Evolutionary conservation across 1,140 invertebrate species (phyloP), one percentile per base, ranked within the genome.

Genomic region (Cylas formicarius): DNA sequence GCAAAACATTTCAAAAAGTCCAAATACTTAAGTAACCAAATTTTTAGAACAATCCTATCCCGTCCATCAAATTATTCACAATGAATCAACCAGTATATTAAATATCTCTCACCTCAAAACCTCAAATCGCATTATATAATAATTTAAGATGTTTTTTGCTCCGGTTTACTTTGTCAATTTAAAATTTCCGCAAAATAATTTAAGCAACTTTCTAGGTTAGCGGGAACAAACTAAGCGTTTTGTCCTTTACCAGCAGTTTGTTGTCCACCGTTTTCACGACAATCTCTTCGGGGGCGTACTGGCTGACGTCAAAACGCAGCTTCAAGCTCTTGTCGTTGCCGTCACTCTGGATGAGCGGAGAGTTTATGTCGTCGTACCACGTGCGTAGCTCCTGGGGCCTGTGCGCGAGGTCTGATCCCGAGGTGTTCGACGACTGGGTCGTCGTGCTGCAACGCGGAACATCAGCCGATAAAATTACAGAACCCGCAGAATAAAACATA

Each of bases 201-300:
- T n/a, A n/a, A n/a, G n/a, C n/a, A n/a, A n/a, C n/a, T n/a, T n/a
- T n/a, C n/a, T n/a, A n/a, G n/a, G n/a, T n/a, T n/a, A n/a, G n/a
- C 8, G 3, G 8, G n/a, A 42, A 11, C 11, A 27, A 27, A 39
- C 23, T 27, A 24, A 11, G 18, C 16, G 7, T 6, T 17, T 35
- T 35, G 6, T 8, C 21, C 50, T 82, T 80, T 69, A 93, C 90
- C 78, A 94, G 74, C 52, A 95, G 75, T 76, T 93, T 93, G 69
- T 94, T 93, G 71, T 95, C 90, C 36, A 95, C 89, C 50, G 90
- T 95, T 71, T 95, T 95, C 38, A 96, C 90, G 55, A 94, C 86
- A 65, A 96, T 94, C 74, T 96, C 90, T 63, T 95, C 90, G 8
- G 90, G 90, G 32, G 84, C 82, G 67, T 94, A 94, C 69, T 94